These are phyloP conservation scores for Ceratotherium simum DNA, from an alignment of 2,113 vertebrate genomes.

Conservation along the genomic window DNA sequence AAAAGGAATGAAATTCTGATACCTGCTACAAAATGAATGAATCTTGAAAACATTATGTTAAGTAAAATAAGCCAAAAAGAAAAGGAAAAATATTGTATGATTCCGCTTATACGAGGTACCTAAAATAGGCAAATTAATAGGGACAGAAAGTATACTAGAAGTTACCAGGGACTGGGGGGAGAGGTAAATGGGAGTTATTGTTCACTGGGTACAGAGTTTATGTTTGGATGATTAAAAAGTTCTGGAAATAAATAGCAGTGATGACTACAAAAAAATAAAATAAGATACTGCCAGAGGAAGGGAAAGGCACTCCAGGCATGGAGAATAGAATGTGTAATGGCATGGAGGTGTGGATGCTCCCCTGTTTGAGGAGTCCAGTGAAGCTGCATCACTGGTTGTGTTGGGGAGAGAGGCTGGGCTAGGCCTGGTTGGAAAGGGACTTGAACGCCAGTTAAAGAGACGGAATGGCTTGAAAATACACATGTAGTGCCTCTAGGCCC, in stretches of 20 bases:
- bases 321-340: background rate
- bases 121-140: background rate
- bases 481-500: background rate
- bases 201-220: background rate
- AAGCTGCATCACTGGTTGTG: background rate
- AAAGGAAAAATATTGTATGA: background rate
- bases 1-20: background rate
- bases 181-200: background rate
- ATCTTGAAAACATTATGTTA: background rate
- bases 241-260: background rate
- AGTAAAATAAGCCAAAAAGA: background rate
- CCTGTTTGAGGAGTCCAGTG: background rate
- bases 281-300: background rate
- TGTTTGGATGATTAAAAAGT: background rate
- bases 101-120: background rate
- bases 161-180: background rate
- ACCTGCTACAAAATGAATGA: background rate
- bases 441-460: background rate
- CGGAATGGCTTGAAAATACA: background rate
- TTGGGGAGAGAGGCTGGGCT: background rate
- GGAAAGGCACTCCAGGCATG: background rate
- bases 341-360: too few relatives aligned
- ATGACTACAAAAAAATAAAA: background rate
- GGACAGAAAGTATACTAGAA: background rate
- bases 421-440: background rate